phyloP scores from a whole-genome alignment of 2,888 invertebrate genomes.

The Drosophila ezoana region DNA sequence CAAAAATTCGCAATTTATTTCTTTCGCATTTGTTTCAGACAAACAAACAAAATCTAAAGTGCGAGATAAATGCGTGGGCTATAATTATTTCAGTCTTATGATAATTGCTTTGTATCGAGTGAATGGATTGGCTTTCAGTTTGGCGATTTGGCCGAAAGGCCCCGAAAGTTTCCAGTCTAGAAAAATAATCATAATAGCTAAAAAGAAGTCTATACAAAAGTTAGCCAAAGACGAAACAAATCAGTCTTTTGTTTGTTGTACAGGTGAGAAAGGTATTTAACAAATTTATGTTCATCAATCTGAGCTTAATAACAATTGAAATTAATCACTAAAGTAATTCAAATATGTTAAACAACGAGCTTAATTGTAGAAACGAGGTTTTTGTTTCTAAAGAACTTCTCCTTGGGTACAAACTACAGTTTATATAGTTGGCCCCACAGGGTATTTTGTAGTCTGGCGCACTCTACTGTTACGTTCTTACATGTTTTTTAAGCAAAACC shows the following conservation, averaged over 20 bases:
- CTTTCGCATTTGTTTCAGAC: constrained; percentile 17
- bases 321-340: too few species aligned
- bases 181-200: not conserved
- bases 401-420: too few species aligned
- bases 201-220: not conserved
- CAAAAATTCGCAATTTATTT: constrained; percentile 29
- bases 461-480: not conserved
- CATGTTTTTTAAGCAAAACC: constrained; percentile 27
- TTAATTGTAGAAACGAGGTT: too few species aligned
- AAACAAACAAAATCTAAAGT: constrained; percentile 38
- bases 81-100: constrained; percentile 21
- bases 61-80: constrained; percentile 21
- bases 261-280: not conserved
- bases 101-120: constrained; percentile 11
- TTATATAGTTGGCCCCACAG: not conserved
- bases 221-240: not conserved
- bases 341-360: too few species aligned
- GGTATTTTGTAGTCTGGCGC: not conserved
- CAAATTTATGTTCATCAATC: not conserved
- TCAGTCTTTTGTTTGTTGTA: too few species aligned
- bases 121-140: constrained; percentile 10
- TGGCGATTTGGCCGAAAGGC: not conserved
- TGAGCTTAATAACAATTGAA: too few species aligned
- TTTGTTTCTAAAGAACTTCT: too few species aligned
- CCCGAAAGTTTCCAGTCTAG: not conserved